phyloP scores from a whole-genome alignment of 2,888 invertebrate species.

The Eupithecia tripunctaria region DNA sequence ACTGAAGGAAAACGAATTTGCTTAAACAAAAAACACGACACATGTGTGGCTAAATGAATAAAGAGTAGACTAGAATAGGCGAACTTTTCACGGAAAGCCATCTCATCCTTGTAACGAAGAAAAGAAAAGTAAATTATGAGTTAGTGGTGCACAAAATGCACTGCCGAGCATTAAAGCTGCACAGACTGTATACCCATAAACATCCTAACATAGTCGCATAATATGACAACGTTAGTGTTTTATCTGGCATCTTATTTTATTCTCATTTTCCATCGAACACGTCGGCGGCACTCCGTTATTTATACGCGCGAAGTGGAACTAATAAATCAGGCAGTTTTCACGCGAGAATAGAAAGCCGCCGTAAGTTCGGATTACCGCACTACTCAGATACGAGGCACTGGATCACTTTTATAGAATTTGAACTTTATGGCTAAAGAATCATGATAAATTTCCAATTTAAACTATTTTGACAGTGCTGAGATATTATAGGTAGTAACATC shows the following conservation, averaged over 20 bases:
- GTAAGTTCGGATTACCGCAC: conserved; percentile 39
- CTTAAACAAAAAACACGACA: no score
- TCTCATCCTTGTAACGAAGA: no score
- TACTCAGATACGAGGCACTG: conserved; percentile 31
- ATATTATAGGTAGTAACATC: no score
- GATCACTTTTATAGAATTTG: conserved; percentile 12
- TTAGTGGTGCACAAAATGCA: background rate
- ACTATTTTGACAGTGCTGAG: background rate
- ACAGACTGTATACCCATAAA: background rate
- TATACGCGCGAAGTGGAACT: conserved; percentile 37
- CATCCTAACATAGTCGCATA: background rate
- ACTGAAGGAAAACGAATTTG: no score
- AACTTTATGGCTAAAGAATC: conserved; percentile 3
- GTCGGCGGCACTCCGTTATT: conserved; percentile 30
- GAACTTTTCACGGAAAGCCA: no score
- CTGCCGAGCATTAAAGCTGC: background rate
- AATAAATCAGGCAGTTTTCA: conserved; percentile 43
- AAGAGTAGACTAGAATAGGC: background rate
- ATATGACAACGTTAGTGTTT: conserved; percentile 3
- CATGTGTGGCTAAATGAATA: no score
- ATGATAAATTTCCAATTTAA: background rate
- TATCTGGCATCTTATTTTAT: conserved; percentile 14
- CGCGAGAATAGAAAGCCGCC: conserved; percentile 38
- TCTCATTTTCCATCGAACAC: conserved; percentile 24
- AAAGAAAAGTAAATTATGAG: no score